Conservation (phyloP, 2,797 vertebrate genomes). For the Varecia variegata region DNA sequence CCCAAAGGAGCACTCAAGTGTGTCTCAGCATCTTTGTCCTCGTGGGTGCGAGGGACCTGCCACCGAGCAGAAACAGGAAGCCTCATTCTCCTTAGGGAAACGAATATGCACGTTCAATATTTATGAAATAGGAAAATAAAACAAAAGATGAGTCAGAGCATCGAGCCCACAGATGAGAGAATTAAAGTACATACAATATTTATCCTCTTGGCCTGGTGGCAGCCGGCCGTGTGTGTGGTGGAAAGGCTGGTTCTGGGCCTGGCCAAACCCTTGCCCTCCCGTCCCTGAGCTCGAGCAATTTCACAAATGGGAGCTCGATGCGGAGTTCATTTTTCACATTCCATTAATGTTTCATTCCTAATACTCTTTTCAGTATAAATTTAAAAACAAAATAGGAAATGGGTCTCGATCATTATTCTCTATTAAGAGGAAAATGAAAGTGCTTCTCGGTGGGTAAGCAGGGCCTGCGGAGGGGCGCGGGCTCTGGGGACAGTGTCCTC, state of each 20-base stretch:
- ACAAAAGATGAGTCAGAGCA: constrained; percentile 74
- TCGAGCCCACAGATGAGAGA: constrained; percentile 77
- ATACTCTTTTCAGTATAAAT: constrained; percentile 47
- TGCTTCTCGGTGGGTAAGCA: neutral
- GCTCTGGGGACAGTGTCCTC: neutral
- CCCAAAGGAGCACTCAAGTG: neutral
- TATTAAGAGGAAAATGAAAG: neutral
- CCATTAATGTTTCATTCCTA: constrained; percentile 76
- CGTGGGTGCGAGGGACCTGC: constrained; percentile 67
- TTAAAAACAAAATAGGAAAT: constrained; percentile 65
- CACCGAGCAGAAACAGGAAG: constrained; percentile 45
- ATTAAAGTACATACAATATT: constrained; percentile 84
- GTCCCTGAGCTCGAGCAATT: constrained; percentile 55
- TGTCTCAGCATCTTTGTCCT: neutral
- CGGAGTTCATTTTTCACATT: constrained; percentile 57
- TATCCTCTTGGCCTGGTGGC: constrained; percentile 73
- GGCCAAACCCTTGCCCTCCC: neutral
- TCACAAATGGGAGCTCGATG: constrained; percentile 53
- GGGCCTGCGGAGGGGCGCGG: neutral
- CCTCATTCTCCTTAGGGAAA: constrained; percentile 59
- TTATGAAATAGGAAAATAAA: constrained; percentile 81
- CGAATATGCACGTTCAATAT: constrained; percentile 74
- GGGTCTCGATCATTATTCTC: constrained; percentile 56
- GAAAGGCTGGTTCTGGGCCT: constrained; percentile 68
- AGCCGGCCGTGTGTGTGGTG: constrained; percentile 66